A percentile compares a stretch with the other conserved stretches of the same genome.
These are phyloP conservation scores for Toxotes lorentzi DNA, from an alignment of 2,797 vertebrate species.

Conservation along the genomic window DNA sequence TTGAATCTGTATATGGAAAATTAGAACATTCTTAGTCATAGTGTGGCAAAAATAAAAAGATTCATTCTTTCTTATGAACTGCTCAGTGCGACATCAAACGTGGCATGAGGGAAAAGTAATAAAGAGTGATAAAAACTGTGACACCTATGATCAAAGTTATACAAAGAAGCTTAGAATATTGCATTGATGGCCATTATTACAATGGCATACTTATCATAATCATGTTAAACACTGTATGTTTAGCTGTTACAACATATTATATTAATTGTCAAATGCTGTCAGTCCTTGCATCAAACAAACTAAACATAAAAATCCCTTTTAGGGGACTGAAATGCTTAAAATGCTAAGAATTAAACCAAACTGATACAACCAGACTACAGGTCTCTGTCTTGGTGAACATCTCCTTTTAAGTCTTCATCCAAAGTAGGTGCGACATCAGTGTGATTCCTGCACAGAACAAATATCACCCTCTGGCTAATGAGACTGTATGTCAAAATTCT, in stretches of 20 bases:
- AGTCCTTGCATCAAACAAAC: background rate
- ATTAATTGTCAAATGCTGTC: background rate
- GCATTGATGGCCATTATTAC: background rate
- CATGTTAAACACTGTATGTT: background rate
- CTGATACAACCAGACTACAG: background rate
- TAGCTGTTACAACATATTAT: background rate
- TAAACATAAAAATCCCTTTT: background rate
- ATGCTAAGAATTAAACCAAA: background rate
- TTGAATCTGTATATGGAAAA: constrained; percentile 1
- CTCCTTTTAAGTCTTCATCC: constrained; percentile 3
- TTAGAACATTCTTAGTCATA: constrained; percentile 1
- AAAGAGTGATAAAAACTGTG: background rate
- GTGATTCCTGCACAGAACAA: constrained; percentile 7
- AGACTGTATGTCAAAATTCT: constrained; percentile 57
- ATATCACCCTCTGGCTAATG: constrained; percentile 51
- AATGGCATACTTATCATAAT: background rate
- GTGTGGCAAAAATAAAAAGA: background rate
- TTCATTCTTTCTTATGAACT: background rate
- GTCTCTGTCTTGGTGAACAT: constrained; percentile 6
- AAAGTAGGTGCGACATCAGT: background rate
- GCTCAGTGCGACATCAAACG: background rate
- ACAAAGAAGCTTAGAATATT: background rate
- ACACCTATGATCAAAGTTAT: background rate
- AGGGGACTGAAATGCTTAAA: background rate
- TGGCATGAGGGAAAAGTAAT: background rate